A percentile compares a stretch with the other conserved stretches of the same genome.
These are phyloP conservation scores for Miniopterus natalensis DNA, from an alignment of 2,113 vertebrate species.

Conservation along the genomic window DNA sequence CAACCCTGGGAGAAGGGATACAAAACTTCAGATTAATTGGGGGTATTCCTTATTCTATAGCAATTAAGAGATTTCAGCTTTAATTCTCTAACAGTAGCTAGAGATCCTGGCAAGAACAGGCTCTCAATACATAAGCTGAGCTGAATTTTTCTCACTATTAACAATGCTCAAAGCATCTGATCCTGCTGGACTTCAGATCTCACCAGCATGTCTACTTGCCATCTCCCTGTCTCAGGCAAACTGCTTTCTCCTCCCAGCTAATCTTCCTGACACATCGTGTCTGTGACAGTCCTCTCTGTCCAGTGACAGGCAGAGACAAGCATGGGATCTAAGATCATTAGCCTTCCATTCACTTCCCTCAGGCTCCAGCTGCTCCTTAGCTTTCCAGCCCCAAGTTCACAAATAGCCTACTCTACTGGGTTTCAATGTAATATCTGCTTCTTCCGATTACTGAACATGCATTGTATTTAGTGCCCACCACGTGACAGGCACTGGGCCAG, in stretches of 20 bases:
- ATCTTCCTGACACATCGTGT: not conserved
- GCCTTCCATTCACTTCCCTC: not conserved
- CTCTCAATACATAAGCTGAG: not conserved
- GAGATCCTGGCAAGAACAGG: not conserved
- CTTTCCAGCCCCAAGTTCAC: not conserved
- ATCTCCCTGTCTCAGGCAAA: not conserved
- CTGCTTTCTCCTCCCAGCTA: not conserved
- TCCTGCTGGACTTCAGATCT: not conserved
- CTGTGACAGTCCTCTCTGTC: not conserved
- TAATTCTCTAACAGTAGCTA: not conserved
- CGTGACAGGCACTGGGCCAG: not conserved
- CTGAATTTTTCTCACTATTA: not conserved
- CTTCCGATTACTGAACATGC: not conserved
- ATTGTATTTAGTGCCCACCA: not conserved
- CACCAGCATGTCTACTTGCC: not conserved
- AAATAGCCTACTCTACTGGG: not conserved
- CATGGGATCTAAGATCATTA: not conserved
- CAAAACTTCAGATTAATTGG: not conserved
- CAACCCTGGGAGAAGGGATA: not conserved
- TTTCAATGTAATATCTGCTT: not conserved
- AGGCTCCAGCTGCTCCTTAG: not conserved
- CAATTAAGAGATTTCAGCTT: conserved; percentile 32
- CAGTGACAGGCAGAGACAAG: not conserved
- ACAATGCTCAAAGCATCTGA: not conserved
- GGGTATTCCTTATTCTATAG: not conserved